Percentiles rank a stretch among this genome's conserved stretches.
Evolutionary conservation across 2,797 vertebrate genomes (phyloP).

Genomic region (Loriculus beryllinus): DNA sequence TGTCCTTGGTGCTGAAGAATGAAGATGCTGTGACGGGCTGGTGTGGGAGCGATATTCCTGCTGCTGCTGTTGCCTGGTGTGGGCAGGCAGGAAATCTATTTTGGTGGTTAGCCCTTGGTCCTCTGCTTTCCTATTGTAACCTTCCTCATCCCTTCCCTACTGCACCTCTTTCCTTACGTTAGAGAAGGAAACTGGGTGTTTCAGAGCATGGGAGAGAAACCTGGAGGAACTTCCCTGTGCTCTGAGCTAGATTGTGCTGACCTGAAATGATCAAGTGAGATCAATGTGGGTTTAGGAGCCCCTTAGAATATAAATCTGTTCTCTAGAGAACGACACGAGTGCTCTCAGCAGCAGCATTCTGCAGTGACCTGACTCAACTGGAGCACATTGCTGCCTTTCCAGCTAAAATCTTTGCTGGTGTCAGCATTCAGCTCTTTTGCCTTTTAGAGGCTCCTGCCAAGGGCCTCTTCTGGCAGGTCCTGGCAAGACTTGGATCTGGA

Average conservation of each 20-base stretch:
- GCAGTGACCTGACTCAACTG: background rate
- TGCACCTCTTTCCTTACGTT: background rate
- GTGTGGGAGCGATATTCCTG: background rate
- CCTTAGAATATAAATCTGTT: accelerated
- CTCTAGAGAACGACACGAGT: background rate
- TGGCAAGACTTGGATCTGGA: background rate
- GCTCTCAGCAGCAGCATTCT: background rate
- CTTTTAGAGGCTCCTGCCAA: background rate
- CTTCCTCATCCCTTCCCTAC: accelerated
- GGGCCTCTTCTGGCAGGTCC: background rate
- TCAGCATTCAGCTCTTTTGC: background rate
- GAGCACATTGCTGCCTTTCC: background rate
- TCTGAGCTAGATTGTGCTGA: background rate
- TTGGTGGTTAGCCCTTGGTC: background rate
- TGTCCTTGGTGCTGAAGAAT: background rate
- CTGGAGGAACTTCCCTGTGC: background rate
- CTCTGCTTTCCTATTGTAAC: background rate
- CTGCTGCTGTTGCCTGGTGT: background rate
- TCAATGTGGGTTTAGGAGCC: background rate
- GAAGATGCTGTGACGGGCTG: background rate
- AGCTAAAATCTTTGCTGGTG: background rate
- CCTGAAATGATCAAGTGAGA: background rate
- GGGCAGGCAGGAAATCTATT: background rate
- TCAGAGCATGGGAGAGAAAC: background rate
- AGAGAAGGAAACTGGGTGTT: background rate